Conservation (phyloP, 2,888 invertebrate species). For the Eristalis arbustorum region DNA sequence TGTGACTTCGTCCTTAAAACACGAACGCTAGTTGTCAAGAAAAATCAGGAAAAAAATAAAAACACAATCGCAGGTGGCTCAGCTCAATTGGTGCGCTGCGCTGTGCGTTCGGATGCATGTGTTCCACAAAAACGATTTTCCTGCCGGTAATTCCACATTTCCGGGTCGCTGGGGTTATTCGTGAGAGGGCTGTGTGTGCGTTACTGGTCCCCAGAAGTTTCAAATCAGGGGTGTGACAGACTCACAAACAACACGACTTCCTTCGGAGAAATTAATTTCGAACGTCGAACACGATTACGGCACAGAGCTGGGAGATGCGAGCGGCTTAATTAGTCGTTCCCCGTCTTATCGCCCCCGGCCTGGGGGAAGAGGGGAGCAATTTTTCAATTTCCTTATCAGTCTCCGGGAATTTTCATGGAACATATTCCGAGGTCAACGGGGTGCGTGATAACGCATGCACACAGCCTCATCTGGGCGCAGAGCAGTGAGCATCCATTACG, state of each 20-base stretch:
- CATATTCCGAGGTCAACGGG: slow-evolving; percentile 27
- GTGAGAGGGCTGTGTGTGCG: slow-evolving; percentile 48
- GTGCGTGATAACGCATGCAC: slow-evolving; percentile 44
- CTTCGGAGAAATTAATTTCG: slow-evolving; percentile 12
- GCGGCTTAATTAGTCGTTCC: not conserved
- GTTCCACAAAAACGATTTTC: slow-evolving; percentile 50
- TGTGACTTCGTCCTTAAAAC: slow-evolving; percentile 57
- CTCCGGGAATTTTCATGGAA: slow-evolving; percentile 9
- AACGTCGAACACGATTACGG: slow-evolving; percentile 11
- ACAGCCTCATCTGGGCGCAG: slow-evolving; percentile 14
- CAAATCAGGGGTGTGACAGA: slow-evolving; percentile 26
- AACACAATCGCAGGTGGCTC: slow-evolving; percentile 68
- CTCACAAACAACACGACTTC: slow-evolving; percentile 17
- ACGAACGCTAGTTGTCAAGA: slow-evolving; percentile 30
- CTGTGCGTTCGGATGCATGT: slow-evolving; percentile 30
- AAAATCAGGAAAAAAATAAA: slow-evolving; percentile 62
- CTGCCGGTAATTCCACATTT: slow-evolving; percentile 65
- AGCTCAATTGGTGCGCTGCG: slow-evolving; percentile 34
- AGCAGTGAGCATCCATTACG: slow-evolving; percentile 53
- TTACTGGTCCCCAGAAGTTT: slow-evolving; percentile 2
- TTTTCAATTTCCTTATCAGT: slow-evolving; percentile 8
- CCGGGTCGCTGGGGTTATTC: slow-evolving; percentile 66
- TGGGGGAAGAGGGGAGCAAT: not conserved
- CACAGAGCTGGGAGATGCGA: not conserved
- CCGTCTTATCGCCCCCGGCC: not conserved